A percentile compares a stretch with the other conserved stretches of the same genome.
Evolutionary conservation across 2,113 vertebrate species (phyloP).

Genomic region (Xyliphius kryptos): DNA sequence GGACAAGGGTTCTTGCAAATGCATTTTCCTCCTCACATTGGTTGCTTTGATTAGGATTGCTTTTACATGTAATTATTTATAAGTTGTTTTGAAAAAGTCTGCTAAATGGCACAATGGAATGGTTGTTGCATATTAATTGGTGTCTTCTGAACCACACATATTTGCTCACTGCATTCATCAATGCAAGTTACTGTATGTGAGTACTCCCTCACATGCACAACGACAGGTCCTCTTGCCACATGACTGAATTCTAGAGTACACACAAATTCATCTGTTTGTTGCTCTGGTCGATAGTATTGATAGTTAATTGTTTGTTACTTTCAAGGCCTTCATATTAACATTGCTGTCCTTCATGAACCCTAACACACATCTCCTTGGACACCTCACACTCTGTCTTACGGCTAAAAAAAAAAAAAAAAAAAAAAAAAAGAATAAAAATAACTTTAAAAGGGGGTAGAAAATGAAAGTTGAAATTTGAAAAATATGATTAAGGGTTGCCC

Average conservation of each 20-base stretch:
- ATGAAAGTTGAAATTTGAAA: constrained; percentile 27
- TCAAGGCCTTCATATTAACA: constrained; percentile 33
- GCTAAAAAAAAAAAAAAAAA: too few relatives aligned
- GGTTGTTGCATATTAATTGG: constrained; percentile 9
- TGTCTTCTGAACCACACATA: constrained; percentile 4
- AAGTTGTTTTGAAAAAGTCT: constrained; percentile 2
- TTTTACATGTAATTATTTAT: constrained; percentile 19
- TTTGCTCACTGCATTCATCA: not conserved
- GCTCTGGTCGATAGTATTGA: constrained; percentile 38
- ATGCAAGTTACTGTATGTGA: not conserved
- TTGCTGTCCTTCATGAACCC: constrained; percentile 42
- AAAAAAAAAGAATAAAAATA: constrained; percentile 13
- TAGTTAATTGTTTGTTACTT: constrained; percentile 29
- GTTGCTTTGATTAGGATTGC: constrained; percentile 8
- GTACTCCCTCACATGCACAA: not conserved
- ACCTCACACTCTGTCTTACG: constrained; percentile 1
- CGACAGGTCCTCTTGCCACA: not conserved
- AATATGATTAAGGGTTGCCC: constrained; percentile 4
- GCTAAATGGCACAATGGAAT: constrained; percentile 12
- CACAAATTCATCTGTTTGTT: too few relatives aligned
- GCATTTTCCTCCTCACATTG: constrained; percentile 3
- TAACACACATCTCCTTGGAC: constrained; percentile 2
- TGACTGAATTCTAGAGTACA: too few relatives aligned
- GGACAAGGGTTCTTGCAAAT: not conserved
- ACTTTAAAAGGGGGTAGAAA: constrained; percentile 17